phyloP scores from a whole-genome alignment of 1,140 invertebrate species.

The Chrysomallon squamiferum region DNA sequence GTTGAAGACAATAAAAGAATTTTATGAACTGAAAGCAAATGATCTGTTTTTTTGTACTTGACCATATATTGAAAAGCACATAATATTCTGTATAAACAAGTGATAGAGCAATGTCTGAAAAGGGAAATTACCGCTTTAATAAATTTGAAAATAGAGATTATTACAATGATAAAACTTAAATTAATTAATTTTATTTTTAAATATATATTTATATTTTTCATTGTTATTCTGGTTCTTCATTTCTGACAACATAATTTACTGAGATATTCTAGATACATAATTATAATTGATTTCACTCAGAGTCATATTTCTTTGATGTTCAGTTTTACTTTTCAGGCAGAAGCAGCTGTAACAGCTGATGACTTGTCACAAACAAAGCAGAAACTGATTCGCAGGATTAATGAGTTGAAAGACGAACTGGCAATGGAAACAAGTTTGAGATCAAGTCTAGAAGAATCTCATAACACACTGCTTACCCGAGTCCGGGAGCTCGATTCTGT shows the following conservation, averaged over 20 bases:
- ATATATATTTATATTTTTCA: no score
- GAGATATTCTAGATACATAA: no score
- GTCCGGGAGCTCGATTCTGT: constrained; percentile 46
- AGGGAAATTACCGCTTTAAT: no score
- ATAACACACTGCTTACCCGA: constrained; percentile 41
- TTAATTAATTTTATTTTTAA: no score
- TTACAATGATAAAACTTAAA: no score
- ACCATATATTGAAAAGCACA: background rate
- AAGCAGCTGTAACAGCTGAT: constrained; percentile 32
- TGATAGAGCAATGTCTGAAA: no score
- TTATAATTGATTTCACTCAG: no score
- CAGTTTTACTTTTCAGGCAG: constrained; percentile 28
- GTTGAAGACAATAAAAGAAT: background rate
- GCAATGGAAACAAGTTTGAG: constrained; percentile 46
- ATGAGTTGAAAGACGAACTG: constrained; percentile 45
- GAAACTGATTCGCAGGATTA: constrained; percentile 33
- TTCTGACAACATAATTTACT: no score
- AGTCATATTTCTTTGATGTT: no score
- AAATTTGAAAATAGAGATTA: no score
- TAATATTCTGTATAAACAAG: no score
- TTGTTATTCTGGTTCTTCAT: no score
- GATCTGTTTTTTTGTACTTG: background rate
- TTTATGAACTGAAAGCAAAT: background rate
- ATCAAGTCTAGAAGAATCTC: constrained; percentile 51
- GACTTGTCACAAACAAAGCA: constrained; percentile 34